These are phyloP conservation scores for Ctenopoma multispine DNA, from an alignment of 2,797 vertebrate genomes.

Conservation along the genomic window DNA sequence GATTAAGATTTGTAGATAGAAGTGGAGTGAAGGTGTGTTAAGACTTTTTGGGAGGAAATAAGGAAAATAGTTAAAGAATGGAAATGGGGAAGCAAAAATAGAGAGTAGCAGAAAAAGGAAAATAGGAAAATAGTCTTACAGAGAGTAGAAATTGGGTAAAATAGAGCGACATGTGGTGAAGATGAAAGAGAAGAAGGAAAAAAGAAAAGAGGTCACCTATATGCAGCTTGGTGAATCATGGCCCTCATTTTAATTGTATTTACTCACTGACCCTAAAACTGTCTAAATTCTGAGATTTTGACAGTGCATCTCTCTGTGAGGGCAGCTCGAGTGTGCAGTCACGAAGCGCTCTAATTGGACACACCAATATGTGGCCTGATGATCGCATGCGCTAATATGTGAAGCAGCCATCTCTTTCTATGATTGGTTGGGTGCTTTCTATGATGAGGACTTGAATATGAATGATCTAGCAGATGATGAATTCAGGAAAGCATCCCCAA, in stretches of 20 bases:
- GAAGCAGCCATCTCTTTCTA: slow-evolving; percentile 12
- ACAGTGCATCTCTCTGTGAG: slow-evolving; percentile 4
- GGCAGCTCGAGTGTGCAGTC: slow-evolving; percentile 15
- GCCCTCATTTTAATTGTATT: slow-evolving; percentile 31
- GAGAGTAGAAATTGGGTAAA: slow-evolving; percentile 10
- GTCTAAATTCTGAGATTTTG: slow-evolving; percentile 25
- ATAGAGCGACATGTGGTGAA: neutral
- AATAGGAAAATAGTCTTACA: neutral
- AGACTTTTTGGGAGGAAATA: slow-evolving; percentile 29
- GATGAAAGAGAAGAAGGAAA: slow-evolving; percentile 10
- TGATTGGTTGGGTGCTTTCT: slow-evolving; percentile 14
- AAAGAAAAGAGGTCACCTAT: slow-evolving; percentile 23
- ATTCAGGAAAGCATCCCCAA: slow-evolving; percentile 14
- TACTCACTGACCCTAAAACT: slow-evolving; percentile 35
- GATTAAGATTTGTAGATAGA: neutral
- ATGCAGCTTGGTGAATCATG: slow-evolving; percentile 42
- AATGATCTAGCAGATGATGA: slow-evolving; percentile 36
- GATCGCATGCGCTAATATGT: slow-evolving; percentile 26
- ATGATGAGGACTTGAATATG: slow-evolving; percentile 33
- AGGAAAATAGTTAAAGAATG: slow-evolving; percentile 16
- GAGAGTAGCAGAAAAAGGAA: neutral
- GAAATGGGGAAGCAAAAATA: slow-evolving; percentile 1
- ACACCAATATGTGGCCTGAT: slow-evolving; percentile 23
- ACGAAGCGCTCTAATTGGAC: slow-evolving; percentile 33
- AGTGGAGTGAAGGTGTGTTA: slow-evolving; percentile 3